Evolutionary conservation across 2,113 vertebrate species (phyloP).

Genomic region (Sinocyclocheilus anshuiensis): DNA sequence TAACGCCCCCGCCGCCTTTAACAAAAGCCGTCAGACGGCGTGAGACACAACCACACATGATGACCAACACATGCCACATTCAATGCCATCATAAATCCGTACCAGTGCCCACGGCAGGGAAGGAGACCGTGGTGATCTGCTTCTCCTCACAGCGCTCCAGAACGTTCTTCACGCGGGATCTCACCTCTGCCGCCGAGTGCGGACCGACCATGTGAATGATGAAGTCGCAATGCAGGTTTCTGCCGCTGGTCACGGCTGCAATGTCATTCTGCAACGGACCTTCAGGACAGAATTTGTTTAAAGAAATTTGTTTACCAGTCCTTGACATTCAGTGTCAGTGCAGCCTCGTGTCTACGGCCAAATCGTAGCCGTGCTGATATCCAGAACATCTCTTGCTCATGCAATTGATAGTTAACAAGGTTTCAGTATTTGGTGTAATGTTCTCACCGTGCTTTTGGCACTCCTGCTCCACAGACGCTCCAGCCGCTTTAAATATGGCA

Average conservation of each 20-base stretch:
- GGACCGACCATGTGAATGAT: constrained; percentile 68
- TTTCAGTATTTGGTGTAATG: background rate
- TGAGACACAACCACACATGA: background rate
- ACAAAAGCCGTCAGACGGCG: background rate
- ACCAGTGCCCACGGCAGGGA: constrained; percentile 70
- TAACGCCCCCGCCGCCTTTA: constrained; percentile 60
- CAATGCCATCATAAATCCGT: background rate
- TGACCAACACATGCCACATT: background rate
- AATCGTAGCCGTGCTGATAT: background rate
- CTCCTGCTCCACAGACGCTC: constrained; percentile 58
- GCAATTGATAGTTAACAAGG: background rate
- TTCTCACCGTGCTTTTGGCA: constrained; percentile 57
- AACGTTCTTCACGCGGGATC: constrained; percentile 58
- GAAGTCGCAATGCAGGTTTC: constrained; percentile 62
- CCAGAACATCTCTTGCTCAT: background rate
- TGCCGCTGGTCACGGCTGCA: constrained; percentile 61
- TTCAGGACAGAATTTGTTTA: background rate
- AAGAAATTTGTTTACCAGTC: background rate
- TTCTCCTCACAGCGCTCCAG: constrained; percentile 65
- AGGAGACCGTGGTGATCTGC: constrained; percentile 64
- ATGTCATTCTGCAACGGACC: constrained; percentile 22
- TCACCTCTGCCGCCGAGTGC: constrained; percentile 35
- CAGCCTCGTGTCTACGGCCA: background rate
- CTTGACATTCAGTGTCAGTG: background rate
- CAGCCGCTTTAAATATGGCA: constrained; percentile 64